phyloP scores from a whole-genome alignment of 2,113 vertebrate genomes.

The Telmatochromis bifrenatus region DNA sequence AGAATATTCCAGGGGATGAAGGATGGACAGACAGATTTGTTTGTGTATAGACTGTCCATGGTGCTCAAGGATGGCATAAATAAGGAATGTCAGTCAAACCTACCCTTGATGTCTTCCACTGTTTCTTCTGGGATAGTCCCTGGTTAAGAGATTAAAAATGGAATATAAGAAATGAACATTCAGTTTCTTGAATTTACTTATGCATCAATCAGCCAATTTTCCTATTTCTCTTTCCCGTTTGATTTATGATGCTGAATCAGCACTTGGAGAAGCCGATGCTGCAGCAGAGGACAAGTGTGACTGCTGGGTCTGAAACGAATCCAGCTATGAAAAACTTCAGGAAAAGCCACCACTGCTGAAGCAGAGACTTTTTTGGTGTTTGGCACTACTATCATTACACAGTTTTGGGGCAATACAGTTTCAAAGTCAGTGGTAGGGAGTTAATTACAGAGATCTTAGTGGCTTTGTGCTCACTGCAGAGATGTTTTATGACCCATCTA shows the following conservation, averaged over 20 bases:
- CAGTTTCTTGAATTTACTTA: neutral
- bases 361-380: neutral
- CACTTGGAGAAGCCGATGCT: neutral
- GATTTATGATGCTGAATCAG: neutral
- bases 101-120: conserved; percentile 98
- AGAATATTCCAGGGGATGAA: neutral
- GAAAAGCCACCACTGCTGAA: neutral
- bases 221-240: neutral
- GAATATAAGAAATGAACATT: neutral
- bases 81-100: neutral
- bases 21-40: accelerated
- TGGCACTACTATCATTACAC: neutral
- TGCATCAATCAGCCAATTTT: neutral
- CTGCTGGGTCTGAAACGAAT: neutral
- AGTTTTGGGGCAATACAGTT: neutral
- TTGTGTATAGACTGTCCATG: neutral
- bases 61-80: neutral
- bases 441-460: neutral
- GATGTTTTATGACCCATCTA: neutral
- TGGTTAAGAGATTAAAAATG: conserved; percentile 40
- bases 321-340: neutral
- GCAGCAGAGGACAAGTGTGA: neutral
- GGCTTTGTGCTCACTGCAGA: neutral
- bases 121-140: conserved; percentile 87
- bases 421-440: neutral